phyloP scores from a whole-genome alignment of 2,113 vertebrate genomes.

The Theristicus caerulescens region DNA sequence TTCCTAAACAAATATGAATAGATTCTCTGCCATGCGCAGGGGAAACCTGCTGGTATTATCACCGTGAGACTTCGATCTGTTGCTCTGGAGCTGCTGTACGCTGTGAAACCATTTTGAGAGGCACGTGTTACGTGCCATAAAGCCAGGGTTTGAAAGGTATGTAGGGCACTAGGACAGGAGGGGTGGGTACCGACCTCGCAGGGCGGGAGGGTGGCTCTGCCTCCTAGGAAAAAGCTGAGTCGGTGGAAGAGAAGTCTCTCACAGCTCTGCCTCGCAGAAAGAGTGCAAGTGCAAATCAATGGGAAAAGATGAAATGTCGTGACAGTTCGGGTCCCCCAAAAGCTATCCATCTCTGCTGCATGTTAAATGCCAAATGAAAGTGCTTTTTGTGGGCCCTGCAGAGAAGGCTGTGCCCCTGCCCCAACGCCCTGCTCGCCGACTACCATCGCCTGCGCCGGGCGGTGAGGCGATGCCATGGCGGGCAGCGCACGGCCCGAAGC shows the following conservation, averaged over 20 bases:
- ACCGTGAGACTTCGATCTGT: neutral
- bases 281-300: neutral
- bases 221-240: neutral
- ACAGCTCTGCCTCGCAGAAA: neutral
- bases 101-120: neutral
- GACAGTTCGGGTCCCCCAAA: too few species aligned
- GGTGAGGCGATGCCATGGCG: rapidly evolving
- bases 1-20: neutral
- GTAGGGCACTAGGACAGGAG: neutral
- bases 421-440: neutral
- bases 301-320: neutral
- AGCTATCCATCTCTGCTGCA: neutral
- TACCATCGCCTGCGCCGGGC: neutral
- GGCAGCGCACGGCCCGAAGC: rapidly evolving
- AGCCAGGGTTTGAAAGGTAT: neutral
- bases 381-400: neutral
- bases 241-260: neutral
- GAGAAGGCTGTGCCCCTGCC: neutral
- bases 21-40: neutral
- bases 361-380: neutral
- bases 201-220: neutral
- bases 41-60: neutral
- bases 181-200: rapidly evolving
- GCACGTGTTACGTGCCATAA: neutral
- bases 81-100: neutral